These are phyloP conservation scores for Tylochromis polylepis DNA, from an alignment of 2,113 vertebrate genomes.

Conservation along the genomic window DNA sequence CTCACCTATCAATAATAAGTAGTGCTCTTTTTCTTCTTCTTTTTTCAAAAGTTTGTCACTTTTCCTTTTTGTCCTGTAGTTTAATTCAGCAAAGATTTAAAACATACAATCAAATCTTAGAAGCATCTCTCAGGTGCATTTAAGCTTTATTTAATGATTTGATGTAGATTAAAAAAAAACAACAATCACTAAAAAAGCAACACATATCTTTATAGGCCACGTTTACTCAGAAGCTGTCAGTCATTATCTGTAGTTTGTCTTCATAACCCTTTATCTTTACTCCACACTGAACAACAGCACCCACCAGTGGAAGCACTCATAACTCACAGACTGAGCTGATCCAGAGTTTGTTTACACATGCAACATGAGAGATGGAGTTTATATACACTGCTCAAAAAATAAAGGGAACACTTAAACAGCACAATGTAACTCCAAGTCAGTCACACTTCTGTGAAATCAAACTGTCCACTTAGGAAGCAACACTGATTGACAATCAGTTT, in stretches of 20 bases:
- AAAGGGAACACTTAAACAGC: too few relatives aligned
- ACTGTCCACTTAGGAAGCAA: too few relatives aligned
- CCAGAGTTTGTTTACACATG: background rate
- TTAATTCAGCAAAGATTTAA: background rate
- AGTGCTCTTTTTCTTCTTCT: background rate
- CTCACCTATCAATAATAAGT: background rate
- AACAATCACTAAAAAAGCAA: background rate
- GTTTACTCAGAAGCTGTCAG: background rate
- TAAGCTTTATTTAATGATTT: background rate
- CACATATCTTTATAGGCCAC: background rate
- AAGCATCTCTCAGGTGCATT: background rate
- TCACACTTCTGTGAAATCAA: too few relatives aligned
- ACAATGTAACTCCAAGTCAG: too few relatives aligned
- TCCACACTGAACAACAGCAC: background rate
- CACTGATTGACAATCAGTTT: too few relatives aligned
- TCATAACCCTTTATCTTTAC: background rate
- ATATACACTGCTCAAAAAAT: too few relatives aligned
- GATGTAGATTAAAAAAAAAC: background rate
- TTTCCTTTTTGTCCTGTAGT: background rate
- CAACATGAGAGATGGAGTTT: background rate
- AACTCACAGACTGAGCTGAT: background rate
- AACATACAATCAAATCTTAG: background rate
- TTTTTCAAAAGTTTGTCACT: background rate
- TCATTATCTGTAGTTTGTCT: background rate
- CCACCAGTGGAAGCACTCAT: conserved; percentile 16